A percentile compares a stretch with the other conserved stretches of the same genome.
Conservation (phyloP, 2,888 invertebrate genomes). For the Lasius fuliginosus region DNA sequence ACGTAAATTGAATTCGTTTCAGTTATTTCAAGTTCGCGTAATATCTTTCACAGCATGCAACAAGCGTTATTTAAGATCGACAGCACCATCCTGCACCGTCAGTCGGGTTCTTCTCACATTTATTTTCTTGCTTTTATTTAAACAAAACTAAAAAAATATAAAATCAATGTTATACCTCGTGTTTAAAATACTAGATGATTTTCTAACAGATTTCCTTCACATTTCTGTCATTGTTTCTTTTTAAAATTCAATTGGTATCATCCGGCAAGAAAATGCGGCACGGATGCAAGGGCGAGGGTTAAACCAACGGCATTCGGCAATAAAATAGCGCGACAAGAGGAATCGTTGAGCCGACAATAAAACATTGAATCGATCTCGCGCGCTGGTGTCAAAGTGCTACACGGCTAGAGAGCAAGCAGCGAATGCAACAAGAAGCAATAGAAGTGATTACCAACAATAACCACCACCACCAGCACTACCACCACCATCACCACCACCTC, state of each 20-base stretch:
- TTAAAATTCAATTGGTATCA: background rate
- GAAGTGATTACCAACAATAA: slow-evolving; percentile 51
- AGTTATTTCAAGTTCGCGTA: slow-evolving; percentile 51
- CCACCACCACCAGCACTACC: slow-evolving; percentile 11
- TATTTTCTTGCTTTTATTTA: background rate
- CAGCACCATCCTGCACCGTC: background rate
- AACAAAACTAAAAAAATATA: background rate
- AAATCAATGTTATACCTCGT: background rate
- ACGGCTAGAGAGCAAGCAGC: slow-evolving; percentile 37
- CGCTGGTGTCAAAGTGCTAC: slow-evolving; percentile 43
- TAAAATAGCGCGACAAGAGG: slow-evolving; percentile 17
- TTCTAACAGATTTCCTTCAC: background rate
- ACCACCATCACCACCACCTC: background rate
- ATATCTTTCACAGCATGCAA: background rate
- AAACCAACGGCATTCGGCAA: background rate
- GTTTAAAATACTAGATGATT: background rate
- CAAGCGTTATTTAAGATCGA: slow-evolving; percentile 12
- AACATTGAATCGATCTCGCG: slow-evolving; percentile 30
- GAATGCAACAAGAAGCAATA: slow-evolving; percentile 46
- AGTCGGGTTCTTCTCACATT: background rate
- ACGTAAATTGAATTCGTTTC: slow-evolving; percentile 55
- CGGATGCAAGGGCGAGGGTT: background rate
- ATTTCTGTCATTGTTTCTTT: background rate
- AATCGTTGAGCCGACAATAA: slow-evolving; percentile 16
- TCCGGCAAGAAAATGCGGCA: background rate